These are phyloP conservation scores for Pholis gunnellus DNA, from an alignment of 2,113 vertebrate species.

Conservation along the genomic window DNA sequence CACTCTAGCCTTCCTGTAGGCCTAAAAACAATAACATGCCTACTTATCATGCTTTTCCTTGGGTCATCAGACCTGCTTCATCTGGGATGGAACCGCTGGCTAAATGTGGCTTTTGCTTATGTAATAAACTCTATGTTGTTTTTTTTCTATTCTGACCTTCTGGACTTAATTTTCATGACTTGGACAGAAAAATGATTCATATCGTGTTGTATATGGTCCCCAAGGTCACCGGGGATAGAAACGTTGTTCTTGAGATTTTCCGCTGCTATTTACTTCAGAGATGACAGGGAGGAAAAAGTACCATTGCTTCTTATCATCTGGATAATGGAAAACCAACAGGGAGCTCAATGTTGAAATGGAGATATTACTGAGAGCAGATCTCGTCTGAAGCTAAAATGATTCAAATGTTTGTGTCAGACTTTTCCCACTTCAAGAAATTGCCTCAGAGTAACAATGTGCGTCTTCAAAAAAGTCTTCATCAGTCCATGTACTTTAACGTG, in stretches of 20 bases:
- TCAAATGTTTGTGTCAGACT: neutral
- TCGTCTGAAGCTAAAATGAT: slow-evolving; percentile 3
- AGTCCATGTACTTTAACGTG: neutral
- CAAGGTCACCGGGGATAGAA: slow-evolving; percentile 10
- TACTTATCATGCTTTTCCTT: neutral
- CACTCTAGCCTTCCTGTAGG: neutral
- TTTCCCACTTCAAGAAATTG: neutral
- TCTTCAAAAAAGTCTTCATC: neutral
- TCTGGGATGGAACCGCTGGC: slow-evolving; percentile 1
- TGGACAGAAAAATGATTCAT: neutral
- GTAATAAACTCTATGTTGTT: neutral
- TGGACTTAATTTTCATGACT: slow-evolving; percentile 13
- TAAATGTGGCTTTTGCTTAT: neutral
- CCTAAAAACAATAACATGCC: neutral
- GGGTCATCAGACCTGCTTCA: slow-evolving; percentile 3
- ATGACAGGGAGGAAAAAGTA: slow-evolving; percentile 2
- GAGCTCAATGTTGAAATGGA: slow-evolving; percentile 19
- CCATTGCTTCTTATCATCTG: slow-evolving; percentile 20
- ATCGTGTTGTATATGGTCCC: neutral
- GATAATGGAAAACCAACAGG: slow-evolving; percentile 38
- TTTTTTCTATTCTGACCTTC: neutral
- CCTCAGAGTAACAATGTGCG: neutral
- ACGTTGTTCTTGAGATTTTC: slow-evolving; percentile 8
- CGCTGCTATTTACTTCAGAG: neutral
- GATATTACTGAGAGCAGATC: slow-evolving; percentile 30